Conservation (phyloP, 2,888 invertebrate species). For the Rhamnusium bicolor region DNA sequence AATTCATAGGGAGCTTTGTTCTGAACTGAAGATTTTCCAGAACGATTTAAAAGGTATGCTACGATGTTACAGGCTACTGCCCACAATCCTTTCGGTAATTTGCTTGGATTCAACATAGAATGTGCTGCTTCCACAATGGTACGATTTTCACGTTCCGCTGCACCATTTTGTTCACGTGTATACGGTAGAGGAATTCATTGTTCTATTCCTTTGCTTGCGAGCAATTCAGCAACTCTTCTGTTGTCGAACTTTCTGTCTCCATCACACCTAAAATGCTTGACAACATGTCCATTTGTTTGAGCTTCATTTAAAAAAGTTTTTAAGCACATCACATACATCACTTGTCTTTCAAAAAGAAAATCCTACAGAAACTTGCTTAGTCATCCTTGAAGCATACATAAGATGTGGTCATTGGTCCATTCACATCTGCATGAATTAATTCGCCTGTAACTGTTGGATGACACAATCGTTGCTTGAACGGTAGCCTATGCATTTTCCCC, state of each 20-base stretch:
- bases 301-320: not conserved
- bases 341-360: too few relatives aligned
- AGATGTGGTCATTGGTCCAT: too few relatives aligned
- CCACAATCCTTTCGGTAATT: constrained; percentile 25
- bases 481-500: too few relatives aligned
- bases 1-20: constrained; percentile 21
- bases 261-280: not conserved
- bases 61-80: constrained; percentile 51
- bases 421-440: too few relatives aligned
- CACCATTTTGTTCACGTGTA: constrained; percentile 24
- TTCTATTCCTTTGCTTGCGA: constrained; percentile 6
- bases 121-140: constrained; percentile 50
- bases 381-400: too few relatives aligned
- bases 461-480: too few relatives aligned
- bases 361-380: too few relatives aligned
- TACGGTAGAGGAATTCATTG: constrained; percentile 21
- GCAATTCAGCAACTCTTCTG: not conserved
- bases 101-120: constrained; percentile 44
- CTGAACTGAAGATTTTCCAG: constrained; percentile 19
- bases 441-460: too few relatives aligned
- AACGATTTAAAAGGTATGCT: constrained; percentile 42
- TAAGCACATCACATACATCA: not conserved
- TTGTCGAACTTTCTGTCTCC: not conserved
- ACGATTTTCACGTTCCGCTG: constrained; percentile 42
- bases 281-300: not conserved